Evolutionary conservation across 1,140 invertebrate species (phyloP), one percentile per base, ranked within the genome.

Genomic region (Saxidomus purpurata): DNA sequence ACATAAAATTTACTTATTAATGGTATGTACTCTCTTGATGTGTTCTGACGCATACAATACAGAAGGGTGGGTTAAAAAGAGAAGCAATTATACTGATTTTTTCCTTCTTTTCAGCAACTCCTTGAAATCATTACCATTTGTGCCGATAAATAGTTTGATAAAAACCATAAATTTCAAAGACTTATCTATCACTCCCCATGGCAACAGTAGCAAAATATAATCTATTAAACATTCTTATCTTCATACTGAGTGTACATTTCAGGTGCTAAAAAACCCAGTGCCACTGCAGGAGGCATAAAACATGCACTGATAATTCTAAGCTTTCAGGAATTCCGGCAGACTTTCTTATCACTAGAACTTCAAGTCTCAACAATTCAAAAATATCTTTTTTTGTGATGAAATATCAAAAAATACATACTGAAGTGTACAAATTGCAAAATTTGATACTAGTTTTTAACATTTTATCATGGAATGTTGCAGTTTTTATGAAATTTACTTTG

Each of bases 101-200:
- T 59, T 17, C 52, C 19, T 22, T 63, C n/a, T 63, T 28, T 71
- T 71, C 67, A 36, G 17, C 34, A 55, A 82, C 40, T 63, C 31
- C 74, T 63, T 61, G 71, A 87, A 87, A 87, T 47, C 74, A 61
- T 87, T 77, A 63, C 85, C 59, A 31, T 49, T 79, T 79, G 22
- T 40, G 55, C 55, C 47, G 85, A 87, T 87, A 87, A 77, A 74
- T 59, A 59, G 22, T 77, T 87, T 61, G 85, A 87, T 87, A 87
- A 79, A 87, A 87, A 77, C 2, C 63, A 74, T 87, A 79, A 87
- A 87, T 63, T 87, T 87, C 85, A 87, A 87, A 79, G 71, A 79
- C 34, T 87, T 87, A 87, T 87, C 85, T 63, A 59, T 76, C 43
- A 79, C 38, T 87, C 71, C 25, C 85, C 85, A 87, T 87, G 52